Percentiles rank a stretch among this genome's conserved stretches.
Conservation (phyloP, 2,888 invertebrate species). For the Sisyra nigra region DNA sequence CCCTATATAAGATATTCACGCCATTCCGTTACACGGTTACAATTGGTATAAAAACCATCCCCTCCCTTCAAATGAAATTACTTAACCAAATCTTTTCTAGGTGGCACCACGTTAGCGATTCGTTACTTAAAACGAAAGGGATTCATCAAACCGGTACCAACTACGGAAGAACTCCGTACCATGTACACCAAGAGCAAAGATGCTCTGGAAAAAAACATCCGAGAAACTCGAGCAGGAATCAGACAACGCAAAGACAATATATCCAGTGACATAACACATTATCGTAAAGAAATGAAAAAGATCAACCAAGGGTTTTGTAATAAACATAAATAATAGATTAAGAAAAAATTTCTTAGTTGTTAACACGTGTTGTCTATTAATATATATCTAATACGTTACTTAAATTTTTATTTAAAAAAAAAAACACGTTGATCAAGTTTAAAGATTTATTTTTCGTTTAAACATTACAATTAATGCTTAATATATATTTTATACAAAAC, state of each 20-base stretch:
- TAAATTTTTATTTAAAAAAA: too few relatives aligned
- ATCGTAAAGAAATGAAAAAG: conserved; percentile 31
- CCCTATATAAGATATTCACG: conserved; percentile 85
- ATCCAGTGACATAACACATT: conserved; percentile 34
- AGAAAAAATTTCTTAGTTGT: too few relatives aligned
- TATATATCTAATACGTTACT: too few relatives aligned
- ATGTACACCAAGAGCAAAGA: conserved; percentile 39
- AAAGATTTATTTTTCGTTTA: too few relatives aligned
- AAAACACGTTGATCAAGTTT: too few relatives aligned
- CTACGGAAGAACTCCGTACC: conserved; percentile 41
- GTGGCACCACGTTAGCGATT: conserved; percentile 74
- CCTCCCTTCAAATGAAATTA: too few relatives aligned
- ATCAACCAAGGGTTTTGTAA: conserved; percentile 22
- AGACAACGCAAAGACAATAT: conserved; percentile 28
- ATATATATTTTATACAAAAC: too few relatives aligned
- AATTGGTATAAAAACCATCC: conserved; percentile 58
- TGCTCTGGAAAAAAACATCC: conserved; percentile 40
- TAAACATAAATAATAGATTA: too few relatives aligned
- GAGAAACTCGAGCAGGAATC: conserved; percentile 35
- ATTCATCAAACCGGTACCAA: conserved; percentile 68
- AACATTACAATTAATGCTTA: too few relatives aligned
- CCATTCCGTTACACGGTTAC: conserved; percentile 88
- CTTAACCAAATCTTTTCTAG: too few relatives aligned
- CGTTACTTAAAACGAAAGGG: conserved; percentile 65
- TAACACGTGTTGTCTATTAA: too few relatives aligned